Conservation (phyloP, 2,797 vertebrate genomes). For the Pseudotriccus pelzelni region DNA sequence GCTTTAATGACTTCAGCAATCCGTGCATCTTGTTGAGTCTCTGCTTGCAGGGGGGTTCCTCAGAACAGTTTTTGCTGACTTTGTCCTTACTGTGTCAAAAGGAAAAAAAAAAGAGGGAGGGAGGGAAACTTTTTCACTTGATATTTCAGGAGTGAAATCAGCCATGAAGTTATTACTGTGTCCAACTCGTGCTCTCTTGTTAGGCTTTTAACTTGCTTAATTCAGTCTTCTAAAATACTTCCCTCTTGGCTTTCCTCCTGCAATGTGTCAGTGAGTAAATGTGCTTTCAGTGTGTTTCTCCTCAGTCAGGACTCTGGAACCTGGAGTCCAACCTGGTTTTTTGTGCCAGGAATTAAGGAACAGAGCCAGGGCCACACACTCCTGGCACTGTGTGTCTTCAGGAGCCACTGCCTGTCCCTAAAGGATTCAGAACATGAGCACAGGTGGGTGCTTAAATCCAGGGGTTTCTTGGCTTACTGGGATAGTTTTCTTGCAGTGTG, state of each 20-base stretch:
- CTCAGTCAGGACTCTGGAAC: not conserved
- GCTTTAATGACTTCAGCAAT: not conserved
- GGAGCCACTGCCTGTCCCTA: not conserved
- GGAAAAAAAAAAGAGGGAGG: not conserved
- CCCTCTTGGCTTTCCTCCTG: not conserved
- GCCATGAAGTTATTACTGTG: not conserved
- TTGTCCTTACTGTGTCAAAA: not conserved
- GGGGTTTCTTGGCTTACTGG: not conserved
- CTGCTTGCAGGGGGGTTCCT: not conserved
- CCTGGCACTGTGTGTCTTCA: not conserved
- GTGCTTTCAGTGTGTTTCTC: not conserved
- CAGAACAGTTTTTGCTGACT: not conserved
- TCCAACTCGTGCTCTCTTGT: not conserved
- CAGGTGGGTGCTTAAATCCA: not conserved
- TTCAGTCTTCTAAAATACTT: not conserved
- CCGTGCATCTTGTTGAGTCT: not conserved
- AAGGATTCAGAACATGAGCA: no score
- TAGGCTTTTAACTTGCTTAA: not conserved
- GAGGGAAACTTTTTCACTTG: not conserved
- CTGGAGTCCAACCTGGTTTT: not conserved
- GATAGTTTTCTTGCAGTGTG: fast-evolving
- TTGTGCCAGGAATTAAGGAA: not conserved
- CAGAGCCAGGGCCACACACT: not conserved
- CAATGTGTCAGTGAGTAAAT: no score
- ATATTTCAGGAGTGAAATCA: not conserved